phyloP scores from a whole-genome alignment of 2,797 vertebrate genomes.

The Pantherophis alleghaniensis region DNA sequence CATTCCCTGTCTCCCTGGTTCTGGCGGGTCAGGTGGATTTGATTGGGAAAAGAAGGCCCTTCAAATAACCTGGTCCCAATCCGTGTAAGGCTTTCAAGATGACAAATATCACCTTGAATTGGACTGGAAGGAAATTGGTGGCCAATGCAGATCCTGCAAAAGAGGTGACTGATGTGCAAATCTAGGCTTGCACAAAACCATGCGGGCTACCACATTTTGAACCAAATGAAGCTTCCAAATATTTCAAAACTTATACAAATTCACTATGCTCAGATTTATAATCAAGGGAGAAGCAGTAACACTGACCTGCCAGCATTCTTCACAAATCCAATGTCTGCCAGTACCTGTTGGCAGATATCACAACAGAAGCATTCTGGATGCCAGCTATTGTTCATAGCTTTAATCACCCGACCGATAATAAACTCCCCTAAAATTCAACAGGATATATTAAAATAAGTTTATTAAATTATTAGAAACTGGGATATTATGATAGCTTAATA shows the following conservation, averaged over 20 bases:
- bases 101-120: background rate
- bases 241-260: background rate
- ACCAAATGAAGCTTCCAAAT: background rate
- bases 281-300: background rate
- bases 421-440: constrained; percentile 85
- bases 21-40: background rate
- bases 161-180: background rate
- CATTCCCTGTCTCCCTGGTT: background rate
- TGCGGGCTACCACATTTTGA: background rate
- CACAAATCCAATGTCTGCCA: constrained; percentile 97
- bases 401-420: constrained; percentile 98
- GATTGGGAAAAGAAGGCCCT: background rate
- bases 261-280: background rate
- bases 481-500: background rate
- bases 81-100: background rate
- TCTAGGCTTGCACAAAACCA: background rate
- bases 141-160: background rate
- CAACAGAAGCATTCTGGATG: constrained; percentile 98
- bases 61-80: background rate
- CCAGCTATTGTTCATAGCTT: constrained; percentile 99
- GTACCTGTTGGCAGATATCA: constrained; percentile 89
- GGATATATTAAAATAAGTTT: constrained; percentile 30
- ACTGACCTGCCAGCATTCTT: constrained; percentile 93
- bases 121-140: background rate
- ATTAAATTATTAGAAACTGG: background rate